phyloP scores from a whole-genome alignment of 2,888 invertebrate species.

The Euspilapteryx auroguttella region DNA sequence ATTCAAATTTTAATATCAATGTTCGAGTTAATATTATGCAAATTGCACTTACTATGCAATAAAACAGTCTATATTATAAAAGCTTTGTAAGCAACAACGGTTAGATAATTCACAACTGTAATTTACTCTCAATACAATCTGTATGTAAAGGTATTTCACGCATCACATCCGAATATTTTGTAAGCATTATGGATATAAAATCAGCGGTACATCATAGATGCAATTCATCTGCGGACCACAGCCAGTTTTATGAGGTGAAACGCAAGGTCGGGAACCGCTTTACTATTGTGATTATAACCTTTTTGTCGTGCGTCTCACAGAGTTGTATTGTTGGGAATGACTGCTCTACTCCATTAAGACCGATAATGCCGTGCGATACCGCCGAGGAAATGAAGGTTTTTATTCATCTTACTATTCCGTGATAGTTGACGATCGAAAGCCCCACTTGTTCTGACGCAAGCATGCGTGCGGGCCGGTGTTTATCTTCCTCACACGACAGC shows the following conservation, averaged over 20 bases:
- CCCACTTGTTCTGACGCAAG: slow-evolving; percentile 33
- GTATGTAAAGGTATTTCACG: too few species aligned
- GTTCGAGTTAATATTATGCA: too few species aligned
- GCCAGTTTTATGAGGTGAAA: slow-evolving; percentile 39
- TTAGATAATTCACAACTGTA: too few species aligned
- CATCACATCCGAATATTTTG: too few species aligned
- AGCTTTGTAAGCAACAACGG: too few species aligned
- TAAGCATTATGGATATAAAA: too few species aligned
- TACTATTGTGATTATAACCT: slow-evolving; percentile 37
- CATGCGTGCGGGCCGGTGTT: slow-evolving; percentile 16
- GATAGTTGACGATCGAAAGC: slow-evolving; percentile 33
- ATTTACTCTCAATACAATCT: too few species aligned
- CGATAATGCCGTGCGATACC: slow-evolving; percentile 43
- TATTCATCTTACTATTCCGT: slow-evolving; percentile 27
- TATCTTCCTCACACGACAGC: neutral
- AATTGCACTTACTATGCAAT: too few species aligned
- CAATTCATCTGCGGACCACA: too few species aligned
- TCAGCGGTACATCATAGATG: too few species aligned
- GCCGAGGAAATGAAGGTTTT: slow-evolving; percentile 12
- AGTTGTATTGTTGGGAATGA: slow-evolving; percentile 32
- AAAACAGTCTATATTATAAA: too few species aligned
- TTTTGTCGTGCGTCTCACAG: slow-evolving; percentile 45
- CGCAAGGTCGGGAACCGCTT: slow-evolving; percentile 37
- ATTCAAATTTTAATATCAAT: too few species aligned
- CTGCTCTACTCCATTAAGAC: slow-evolving; percentile 39